Evolutionary conservation across 2,113 vertebrate species (phyloP).

Genomic region (Meriones unguiculatus): DNA sequence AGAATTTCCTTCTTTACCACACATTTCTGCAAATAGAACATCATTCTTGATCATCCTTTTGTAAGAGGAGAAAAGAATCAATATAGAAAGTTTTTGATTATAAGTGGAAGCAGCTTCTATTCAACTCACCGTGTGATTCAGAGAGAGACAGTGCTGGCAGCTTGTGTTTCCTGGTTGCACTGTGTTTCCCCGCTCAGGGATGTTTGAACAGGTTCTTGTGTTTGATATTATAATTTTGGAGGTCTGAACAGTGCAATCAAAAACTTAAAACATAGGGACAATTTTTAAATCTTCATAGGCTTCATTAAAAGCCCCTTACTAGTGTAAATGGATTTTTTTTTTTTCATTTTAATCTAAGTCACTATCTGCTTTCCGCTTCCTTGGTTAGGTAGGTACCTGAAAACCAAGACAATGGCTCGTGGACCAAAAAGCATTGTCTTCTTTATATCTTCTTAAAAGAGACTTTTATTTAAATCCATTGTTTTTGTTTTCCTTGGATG

Average conservation of each 20-base stretch:
- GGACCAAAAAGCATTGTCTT: background rate
- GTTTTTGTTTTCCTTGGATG: background rate
- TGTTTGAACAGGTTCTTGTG: background rate
- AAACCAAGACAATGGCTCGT: background rate
- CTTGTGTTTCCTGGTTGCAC: background rate
- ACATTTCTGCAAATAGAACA: background rate
- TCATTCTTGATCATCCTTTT: background rate
- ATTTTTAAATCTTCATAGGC: background rate
- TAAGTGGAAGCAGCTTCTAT: background rate
- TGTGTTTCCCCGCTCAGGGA: background rate
- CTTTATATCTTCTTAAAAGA: background rate
- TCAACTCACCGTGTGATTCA: constrained; percentile 37
- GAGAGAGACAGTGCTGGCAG: background rate
- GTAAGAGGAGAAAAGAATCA: background rate
- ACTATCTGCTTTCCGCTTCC: background rate
- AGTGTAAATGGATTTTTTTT: background rate
- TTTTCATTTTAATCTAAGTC: background rate
- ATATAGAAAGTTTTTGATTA: background rate
- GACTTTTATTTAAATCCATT: background rate
- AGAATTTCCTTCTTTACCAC: background rate
- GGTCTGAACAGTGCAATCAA: background rate
- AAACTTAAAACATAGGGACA: background rate
- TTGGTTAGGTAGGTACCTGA: background rate
- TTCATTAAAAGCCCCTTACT: background rate
- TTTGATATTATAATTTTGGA: background rate